Percentiles rank a stretch among this genome's conserved stretches.
These are phyloP conservation scores for Dermolepida albohirtum DNA, from an alignment of 2,888 invertebrate genomes.

Conservation along the genomic window DNA sequence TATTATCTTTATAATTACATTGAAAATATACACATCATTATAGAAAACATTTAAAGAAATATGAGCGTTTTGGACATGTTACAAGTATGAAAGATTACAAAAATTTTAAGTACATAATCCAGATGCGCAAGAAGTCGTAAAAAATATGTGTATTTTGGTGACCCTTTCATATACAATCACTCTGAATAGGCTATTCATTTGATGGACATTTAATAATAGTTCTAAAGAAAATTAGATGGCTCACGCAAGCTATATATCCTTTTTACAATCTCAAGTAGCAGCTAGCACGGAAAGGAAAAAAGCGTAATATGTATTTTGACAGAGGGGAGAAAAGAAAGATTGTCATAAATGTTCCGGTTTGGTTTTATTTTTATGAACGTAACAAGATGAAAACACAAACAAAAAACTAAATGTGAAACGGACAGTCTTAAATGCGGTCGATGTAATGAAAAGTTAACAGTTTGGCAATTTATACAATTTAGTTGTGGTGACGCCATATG, in stretches of 20 bases:
- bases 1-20: too few species aligned
- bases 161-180: conserved; percentile 5
- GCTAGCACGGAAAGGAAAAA: not conserved
- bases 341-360: not conserved
- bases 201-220: conserved; percentile 60
- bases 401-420: not conserved
- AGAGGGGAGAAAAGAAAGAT: conserved; percentile 10
- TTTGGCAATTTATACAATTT: conserved; percentile 25
- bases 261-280: not conserved
- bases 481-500: conserved; percentile 4
- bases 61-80: not conserved
- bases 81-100: not conserved
- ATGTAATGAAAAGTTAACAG: conserved; percentile 49
- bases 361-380: conserved; percentile 10
- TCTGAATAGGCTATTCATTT: conserved; percentile 52
- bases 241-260: conserved; percentile 51
- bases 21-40: too few species aligned
- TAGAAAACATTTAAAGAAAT: not conserved
- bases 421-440: conserved; percentile 26
- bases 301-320: conserved; percentile 33
- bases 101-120: conserved; percentile 5
- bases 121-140: conserved; percentile 5
- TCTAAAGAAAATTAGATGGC: conserved; percentile 55
- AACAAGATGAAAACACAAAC: conserved; percentile 1
- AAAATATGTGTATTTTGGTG: conserved; percentile 11